Conservation (phyloP, 2,888 invertebrate genomes). For the Autographa pulchrina region DNA sequence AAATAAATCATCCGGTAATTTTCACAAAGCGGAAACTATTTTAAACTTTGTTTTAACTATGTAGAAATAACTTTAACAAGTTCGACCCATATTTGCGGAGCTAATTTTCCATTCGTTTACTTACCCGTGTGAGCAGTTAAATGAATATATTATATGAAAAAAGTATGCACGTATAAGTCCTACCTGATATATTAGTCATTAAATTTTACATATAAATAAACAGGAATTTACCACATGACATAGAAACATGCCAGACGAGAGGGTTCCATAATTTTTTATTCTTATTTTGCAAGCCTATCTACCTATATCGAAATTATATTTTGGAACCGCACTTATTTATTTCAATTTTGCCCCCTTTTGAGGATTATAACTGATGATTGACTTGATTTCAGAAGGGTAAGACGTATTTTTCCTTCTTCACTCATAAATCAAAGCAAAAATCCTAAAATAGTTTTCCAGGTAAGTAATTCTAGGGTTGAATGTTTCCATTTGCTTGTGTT, state of each 20-base stretch:
- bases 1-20: constrained; percentile 59
- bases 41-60: constrained; percentile 44
- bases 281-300: too few relatives aligned
- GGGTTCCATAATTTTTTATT: too few relatives aligned
- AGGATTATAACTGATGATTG: too few relatives aligned
- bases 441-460: constrained; percentile 17
- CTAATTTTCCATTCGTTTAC: neutral
- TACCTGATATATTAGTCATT: too few relatives aligned
- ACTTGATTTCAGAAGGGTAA: too few relatives aligned
- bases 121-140: neutral
- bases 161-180: neutral
- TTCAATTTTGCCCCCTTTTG: too few relatives aligned
- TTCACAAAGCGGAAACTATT: constrained; percentile 35
- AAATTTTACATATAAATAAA: too few relatives aligned
- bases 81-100: constrained; percentile 3
- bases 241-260: too few relatives aligned
- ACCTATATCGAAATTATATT: too few relatives aligned
- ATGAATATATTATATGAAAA: neutral
- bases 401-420: too few relatives aligned
- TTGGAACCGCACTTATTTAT: too few relatives aligned
- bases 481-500: constrained; percentile 18
- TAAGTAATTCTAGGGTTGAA: constrained; percentile 3
- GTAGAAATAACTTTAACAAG: constrained; percentile 17
- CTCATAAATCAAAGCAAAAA: neutral
- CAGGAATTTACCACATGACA: too few relatives aligned